phyloP scores from a whole-genome alignment of 2,888 invertebrate genomes.

The Agrotis ipsilon region DNA sequence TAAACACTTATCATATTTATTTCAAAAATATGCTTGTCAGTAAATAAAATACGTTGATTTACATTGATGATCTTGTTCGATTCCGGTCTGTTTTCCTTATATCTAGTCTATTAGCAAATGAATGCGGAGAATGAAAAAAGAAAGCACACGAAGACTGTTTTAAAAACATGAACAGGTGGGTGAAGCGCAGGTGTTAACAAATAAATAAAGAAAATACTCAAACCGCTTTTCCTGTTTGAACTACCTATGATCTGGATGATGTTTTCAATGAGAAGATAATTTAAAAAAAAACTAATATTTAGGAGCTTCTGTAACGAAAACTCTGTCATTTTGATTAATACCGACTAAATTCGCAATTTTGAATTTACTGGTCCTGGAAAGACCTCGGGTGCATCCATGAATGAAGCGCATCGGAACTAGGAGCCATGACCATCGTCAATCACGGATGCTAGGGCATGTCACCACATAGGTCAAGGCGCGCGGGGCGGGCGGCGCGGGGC shows the following conservation, averaged over 20 bases:
- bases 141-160: conserved; percentile 44
- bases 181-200: conserved; percentile 48
- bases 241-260: not conserved
- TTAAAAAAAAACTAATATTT: not conserved
- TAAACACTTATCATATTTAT: conserved; percentile 50
- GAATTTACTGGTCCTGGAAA: conserved; percentile 3
- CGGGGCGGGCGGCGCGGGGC: conserved; percentile 64
- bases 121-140: conserved; percentile 13
- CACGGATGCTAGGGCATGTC: conserved; percentile 73
- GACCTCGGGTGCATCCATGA: conserved; percentile 40
- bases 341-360: conserved; percentile 8
- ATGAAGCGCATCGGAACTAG: conserved; percentile 47
- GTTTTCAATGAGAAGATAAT: not conserved
- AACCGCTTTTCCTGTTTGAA: conserved; percentile 3
- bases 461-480: conserved; percentile 80
- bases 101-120: not conserved
- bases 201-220: conserved; percentile 32
- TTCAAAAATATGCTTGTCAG: conserved; percentile 36
- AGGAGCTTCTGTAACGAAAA: not conserved
- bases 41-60: conserved; percentile 24
- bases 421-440: conserved; percentile 77
- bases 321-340: not conserved
- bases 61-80: conserved; percentile 23
- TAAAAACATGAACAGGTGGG: conserved; percentile 53
- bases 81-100: not conserved